Evolutionary conservation across 2,888 invertebrate genomes (phyloP).

Genomic region (Drosophila vallismaia): DNA sequence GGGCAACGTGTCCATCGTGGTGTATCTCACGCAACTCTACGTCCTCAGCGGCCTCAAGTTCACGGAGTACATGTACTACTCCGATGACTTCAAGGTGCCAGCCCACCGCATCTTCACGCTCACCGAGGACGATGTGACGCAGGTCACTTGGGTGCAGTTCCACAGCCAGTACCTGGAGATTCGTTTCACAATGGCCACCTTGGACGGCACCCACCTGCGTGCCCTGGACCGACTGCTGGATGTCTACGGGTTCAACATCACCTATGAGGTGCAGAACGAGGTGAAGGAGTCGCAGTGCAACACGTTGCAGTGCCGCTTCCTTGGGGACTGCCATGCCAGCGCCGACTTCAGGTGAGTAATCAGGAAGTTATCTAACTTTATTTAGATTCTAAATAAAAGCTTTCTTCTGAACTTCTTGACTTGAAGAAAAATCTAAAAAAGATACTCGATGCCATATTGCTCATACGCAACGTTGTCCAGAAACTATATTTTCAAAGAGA

Average conservation of each 20-base stretch:
- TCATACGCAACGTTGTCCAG: no score
- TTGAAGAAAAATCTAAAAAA: no score
- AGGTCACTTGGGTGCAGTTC: conserved; percentile 86
- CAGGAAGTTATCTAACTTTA: background rate
- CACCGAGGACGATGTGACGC: conserved; percentile 90
- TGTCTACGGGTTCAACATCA: conserved; percentile 96
- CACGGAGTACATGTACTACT: conserved; percentile 91
- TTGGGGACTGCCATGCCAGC: conserved; percentile 92
- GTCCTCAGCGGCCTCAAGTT: conserved; percentile 91
- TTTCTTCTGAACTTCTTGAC: background rate
- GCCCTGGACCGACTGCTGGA: conserved; percentile 92
- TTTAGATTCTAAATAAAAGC: no score
- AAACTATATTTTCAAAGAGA: no score
- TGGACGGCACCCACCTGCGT: conserved; percentile 92
- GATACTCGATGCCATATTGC: no score
- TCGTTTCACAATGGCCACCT: conserved; percentile 88
- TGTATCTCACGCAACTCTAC: conserved; percentile 95
- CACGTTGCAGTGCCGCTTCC: conserved; percentile 91
- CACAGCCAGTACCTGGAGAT: conserved; percentile 91
- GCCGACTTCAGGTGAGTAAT: conserved; percentile 89
- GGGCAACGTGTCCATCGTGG: conserved; percentile 89
- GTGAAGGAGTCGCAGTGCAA: conserved; percentile 88
- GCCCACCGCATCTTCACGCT: conserved; percentile 88
- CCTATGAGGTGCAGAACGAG: conserved; percentile 90
- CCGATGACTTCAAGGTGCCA: conserved; percentile 88